These are phyloP conservation scores for Branchipolynoe longqiensis DNA, from an alignment of 2,888 invertebrate genomes.

Conservation along the genomic window DNA sequence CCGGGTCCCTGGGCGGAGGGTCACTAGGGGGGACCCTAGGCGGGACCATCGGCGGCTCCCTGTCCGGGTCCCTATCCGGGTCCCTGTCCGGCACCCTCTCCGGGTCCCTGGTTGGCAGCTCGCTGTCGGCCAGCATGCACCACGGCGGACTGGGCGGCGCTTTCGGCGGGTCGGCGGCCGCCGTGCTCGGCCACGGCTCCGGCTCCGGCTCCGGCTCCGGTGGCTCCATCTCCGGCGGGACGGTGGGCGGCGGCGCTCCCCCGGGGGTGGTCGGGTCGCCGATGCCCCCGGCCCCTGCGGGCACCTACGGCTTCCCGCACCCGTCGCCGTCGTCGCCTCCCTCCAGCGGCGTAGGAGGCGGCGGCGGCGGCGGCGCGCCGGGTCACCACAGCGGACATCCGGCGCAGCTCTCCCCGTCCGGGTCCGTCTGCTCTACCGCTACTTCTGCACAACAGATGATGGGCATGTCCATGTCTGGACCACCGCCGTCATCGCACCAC, in stretches of 20 bases:
- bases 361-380: too few relatives aligned
- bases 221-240: neutral
- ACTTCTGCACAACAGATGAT: too few relatives aligned
- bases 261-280: neutral
- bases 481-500: neutral
- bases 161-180: constrained; percentile 74
- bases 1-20: neutral
- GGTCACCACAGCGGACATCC: too few relatives aligned
- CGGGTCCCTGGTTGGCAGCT: neutral
- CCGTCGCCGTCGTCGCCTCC: too few relatives aligned
- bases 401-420: too few relatives aligned
- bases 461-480: neutral
- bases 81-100: constrained; percentile 18
- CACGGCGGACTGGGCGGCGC: constrained; percentile 59
- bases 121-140: neutral
- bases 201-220: constrained; percentile 35
- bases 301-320: constrained; percentile 32
- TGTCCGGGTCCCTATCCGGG: neutral
- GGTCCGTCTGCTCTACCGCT: too few relatives aligned
- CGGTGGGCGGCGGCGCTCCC: constrained; percentile 1
- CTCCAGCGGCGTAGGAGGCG: too few relatives aligned
- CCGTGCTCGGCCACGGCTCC: constrained; percentile 68
- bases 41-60: neutral
- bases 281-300: constrained; percentile 17
- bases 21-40: neutral